phyloP scores from a whole-genome alignment of 2,888 invertebrate species.

The Apodemia hepburni region DNA sequence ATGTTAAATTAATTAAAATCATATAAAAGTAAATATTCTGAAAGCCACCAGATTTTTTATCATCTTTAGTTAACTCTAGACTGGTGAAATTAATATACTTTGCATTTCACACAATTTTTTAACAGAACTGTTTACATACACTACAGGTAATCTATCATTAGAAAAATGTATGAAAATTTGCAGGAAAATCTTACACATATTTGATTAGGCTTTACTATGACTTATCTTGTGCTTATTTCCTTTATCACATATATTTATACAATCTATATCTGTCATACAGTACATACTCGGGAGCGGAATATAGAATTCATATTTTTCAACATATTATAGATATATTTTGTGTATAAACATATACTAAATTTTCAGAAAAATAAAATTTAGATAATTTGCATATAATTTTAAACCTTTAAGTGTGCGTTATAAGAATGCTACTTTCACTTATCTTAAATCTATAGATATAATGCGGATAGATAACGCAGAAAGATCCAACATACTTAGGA shows the following conservation, averaged over 20 bases:
- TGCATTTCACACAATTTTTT: not conserved
- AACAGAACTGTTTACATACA: constrained; percentile 38
- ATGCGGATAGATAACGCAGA: not conserved
- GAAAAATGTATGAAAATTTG: constrained; percentile 45
- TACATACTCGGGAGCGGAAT: constrained; percentile 43
- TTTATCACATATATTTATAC: constrained; percentile 71
- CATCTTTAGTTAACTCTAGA: not conserved
- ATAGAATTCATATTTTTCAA: constrained; percentile 27
- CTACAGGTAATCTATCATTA: constrained; percentile 25
- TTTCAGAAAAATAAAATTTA: constrained; percentile 17
- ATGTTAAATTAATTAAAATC: not conserved
- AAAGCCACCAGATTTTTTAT: not conserved
- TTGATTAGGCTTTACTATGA: constrained; percentile 72
- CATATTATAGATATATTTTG: constrained; percentile 15
- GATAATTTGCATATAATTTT: not conserved
- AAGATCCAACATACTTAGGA: too few relatives aligned
- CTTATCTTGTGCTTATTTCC: constrained; percentile 74
- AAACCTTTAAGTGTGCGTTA: constrained; percentile 4
- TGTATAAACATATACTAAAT: constrained; percentile 11
- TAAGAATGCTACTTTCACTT: not conserved
- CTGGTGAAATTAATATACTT: not conserved
- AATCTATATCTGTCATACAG: constrained; percentile 62
- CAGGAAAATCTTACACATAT: constrained; percentile 57
- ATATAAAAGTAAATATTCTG: not conserved
- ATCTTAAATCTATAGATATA: not conserved